Evolutionary conservation across 2,113 vertebrate species (phyloP), one percentile per base, ranked within the genome.

Genomic region (Trochalopteron elliotii): DNA sequence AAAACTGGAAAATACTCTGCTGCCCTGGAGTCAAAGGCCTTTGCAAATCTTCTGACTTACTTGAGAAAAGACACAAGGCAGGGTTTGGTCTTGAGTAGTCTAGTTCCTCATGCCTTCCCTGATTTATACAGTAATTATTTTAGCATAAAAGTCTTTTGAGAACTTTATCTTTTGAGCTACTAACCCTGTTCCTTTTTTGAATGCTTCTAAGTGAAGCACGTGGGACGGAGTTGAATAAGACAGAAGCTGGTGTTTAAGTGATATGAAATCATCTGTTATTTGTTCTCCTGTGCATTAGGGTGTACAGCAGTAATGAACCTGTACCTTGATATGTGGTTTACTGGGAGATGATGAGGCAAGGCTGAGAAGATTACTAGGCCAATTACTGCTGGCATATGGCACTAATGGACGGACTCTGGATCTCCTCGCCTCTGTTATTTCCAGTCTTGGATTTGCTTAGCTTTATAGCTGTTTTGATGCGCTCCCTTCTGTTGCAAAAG

Each of bases 1-100:
- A 86, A 56, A 93, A 89, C 92, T 95, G 91, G 94, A 97, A 97
- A 95, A 89, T 42, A 61, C 56, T 65, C 39, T 94, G 61, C 49
- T 94, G 53, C 72, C 82, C 65, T 80, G 21, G 40, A 90, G 89
- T 88, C 63, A 83, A 85, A 84, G 57, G 76, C 70, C 70, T 93
- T 83, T 70, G 87, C 49, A 93, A 92, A 53, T 86, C 83, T 12
- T 4, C 78, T 78, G 39, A 35, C 45, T 95, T 94, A 22, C 27
- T 67, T 91, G 71, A 80, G 69, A 70, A 72, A 87, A 79, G 22
- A 57, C 60, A 61, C n/a, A 83, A 87, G 59, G 63, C 35, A 93
- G 60, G 49, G 61, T 69, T 68, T 64, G 49, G 49, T 56, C 45
- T 85, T 25, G 35, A 78, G 60, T 27, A 94, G 57, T 64, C 56